Evolutionary conservation across 1,140 invertebrate species (phyloP).

Genomic region (Orussus abietinus): DNA sequence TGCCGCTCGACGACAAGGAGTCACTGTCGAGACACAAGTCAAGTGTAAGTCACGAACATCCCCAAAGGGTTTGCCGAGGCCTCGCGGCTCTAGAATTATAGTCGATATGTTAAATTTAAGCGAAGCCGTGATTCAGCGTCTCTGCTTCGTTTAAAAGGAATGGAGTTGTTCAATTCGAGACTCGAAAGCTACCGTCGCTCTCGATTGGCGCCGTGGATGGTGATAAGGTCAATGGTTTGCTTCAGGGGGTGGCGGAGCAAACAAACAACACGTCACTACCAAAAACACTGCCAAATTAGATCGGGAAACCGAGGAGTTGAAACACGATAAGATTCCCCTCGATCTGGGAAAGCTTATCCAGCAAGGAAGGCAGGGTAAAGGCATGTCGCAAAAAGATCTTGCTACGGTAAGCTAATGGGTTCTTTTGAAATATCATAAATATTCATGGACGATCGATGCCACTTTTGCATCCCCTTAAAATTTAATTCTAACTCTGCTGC

Average conservation of each 20-base stretch:
- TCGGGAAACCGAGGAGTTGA: conserved; percentile 95
- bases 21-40: conserved; percentile 87
- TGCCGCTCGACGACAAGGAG: conserved; percentile 80
- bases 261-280: conserved; percentile 89
- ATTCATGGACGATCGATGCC: too few species aligned
- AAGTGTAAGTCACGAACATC: conserved; percentile 72
- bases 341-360: conserved; percentile 92
- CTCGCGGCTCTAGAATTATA: too few species aligned
- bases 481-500: too few species aligned
- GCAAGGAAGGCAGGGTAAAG: conserved; percentile 88
- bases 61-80: too few species aligned
- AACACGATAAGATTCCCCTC: conserved; percentile 85
- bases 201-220: too few species aligned
- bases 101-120: conserved; percentile 11
- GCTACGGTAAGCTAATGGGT: conserved; percentile 69
- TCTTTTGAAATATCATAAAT: conserved; percentile 6
- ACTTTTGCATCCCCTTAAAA: too few species aligned
- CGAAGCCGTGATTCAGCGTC: conserved; percentile 2
- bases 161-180: conserved; percentile 6
- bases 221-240: conserved; percentile 21
- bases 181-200: not conserved
- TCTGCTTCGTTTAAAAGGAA: conserved; percentile 11
- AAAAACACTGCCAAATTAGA: conserved; percentile 97
- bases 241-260: conserved; percentile 84
- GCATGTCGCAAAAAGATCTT: conserved; percentile 94